Evolutionary conservation across 2,888 invertebrate species (phyloP).

Genomic region (Camponotus fellah): DNA sequence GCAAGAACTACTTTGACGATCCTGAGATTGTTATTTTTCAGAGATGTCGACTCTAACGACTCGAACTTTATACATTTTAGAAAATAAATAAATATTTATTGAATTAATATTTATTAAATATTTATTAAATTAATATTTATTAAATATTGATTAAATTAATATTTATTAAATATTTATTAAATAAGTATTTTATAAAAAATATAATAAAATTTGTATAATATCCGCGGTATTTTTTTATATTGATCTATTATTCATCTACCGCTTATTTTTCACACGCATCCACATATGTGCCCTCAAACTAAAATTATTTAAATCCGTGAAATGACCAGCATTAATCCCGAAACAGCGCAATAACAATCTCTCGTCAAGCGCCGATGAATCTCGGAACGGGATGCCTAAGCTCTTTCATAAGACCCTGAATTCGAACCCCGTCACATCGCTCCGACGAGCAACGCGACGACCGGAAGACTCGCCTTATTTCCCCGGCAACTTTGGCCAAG

Average conservation of each 20-base stretch:
- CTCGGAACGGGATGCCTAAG: constrained; percentile 32
- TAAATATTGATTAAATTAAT: no score
- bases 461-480: constrained; percentile 53
- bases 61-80: no score
- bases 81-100: no score
- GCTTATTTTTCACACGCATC: neutral
- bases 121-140: no score
- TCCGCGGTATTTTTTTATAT: neutral
- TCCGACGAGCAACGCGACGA: constrained; percentile 38
- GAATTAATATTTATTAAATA: no score
- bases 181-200: no score
- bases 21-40: neutral
- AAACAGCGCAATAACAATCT: constrained; percentile 6
- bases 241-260: neutral
- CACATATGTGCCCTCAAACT: neutral
- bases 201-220: no score
- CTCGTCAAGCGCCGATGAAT: constrained; percentile 35
- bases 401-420: constrained; percentile 52
- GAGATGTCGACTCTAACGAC: neutral
- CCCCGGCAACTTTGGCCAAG: constrained; percentile 34
- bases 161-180: no score
- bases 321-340: constrained; percentile 39
- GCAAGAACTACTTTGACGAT: neutral
- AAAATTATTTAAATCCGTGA: constrained; percentile 2
- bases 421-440: constrained; percentile 48